Base-by-base conservation (phyloP, 2,888 invertebrate genomes). In the Sinhomidia bicolor region DNA sequence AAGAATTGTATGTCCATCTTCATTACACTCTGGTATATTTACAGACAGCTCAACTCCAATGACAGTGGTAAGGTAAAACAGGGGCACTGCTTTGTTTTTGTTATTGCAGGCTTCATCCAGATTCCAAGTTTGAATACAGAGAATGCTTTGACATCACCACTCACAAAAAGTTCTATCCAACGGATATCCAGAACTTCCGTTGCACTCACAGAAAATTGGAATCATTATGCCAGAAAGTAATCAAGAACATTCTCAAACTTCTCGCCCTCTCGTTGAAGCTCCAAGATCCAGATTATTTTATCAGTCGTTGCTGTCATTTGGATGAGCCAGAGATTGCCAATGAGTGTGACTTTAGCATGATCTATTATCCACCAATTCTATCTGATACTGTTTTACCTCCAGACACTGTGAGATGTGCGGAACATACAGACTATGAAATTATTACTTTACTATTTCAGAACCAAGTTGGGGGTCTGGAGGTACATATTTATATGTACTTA, bases 401-500 rank as follows among this genome's bases (percentile, higher is more conserved):
- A 90, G 94, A 93, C 90, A 94, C 94, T 94, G 95, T 95, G 57
- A 94, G 96, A 54, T 96, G 96, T 93, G 96, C 96, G 0, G 88
- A 88, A 0, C 96, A 96, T 93, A 95, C 96, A 32, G 97, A 97
- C 93, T 96, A 96, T 91, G 96, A 96, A 90, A 96, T 96, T 74
- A 96, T 97, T 93, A 96, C 96, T 17, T 94, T 97, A 89, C 94
- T 96, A 68, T 95, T 96, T 47, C 94, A 94, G 93, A 96, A 97
- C 93, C 95, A 96, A 57, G 96, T 96, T 92, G 96, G 96, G 20
- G 97, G 97, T 0, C 94, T 97, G 14, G 96, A 96, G 94, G 95
- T 95, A 91, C 14, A 12, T 1, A 71, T n/a, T n/a, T n/a, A n/a
- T n/a, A n/a, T n/a, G n/a, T n/a, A n/a, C n/a, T n/a, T n/a, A n/a